Evolutionary conservation across 2,888 invertebrate species (phyloP).

Genomic region (Leucophora obtusa): DNA sequence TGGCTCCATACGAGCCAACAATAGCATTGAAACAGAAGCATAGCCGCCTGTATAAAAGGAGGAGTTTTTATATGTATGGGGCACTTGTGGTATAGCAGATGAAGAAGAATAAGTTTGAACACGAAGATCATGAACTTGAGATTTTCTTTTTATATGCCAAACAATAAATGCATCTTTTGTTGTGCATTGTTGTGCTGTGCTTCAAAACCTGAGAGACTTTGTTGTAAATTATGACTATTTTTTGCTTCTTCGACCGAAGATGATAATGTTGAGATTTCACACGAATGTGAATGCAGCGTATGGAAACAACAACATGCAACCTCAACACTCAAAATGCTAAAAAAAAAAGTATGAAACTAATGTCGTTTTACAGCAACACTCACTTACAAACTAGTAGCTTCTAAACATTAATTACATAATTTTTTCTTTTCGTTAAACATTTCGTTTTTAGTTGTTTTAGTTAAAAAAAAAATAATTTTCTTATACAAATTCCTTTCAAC

Average conservation of each 20-base stretch:
- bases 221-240: slow-evolving; percentile 49
- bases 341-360: slow-evolving; percentile 57
- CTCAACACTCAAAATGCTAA: slow-evolving; percentile 51
- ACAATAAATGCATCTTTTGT: slow-evolving; percentile 30
- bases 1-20: slow-evolving; percentile 6
- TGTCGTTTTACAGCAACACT: slow-evolving; percentile 56
- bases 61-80: slow-evolving; percentile 40
- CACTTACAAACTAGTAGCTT: slow-evolving; percentile 58
- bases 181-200: background rate
- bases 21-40: slow-evolving; percentile 56
- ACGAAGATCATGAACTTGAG: slow-evolving; percentile 71
- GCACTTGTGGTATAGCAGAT: background rate
- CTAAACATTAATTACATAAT: slow-evolving; percentile 64
- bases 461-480: too few relatives aligned
- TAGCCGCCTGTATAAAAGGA: slow-evolving; percentile 61
- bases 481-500: background rate
- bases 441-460: background rate
- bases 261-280: slow-evolving; percentile 57
- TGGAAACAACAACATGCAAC: slow-evolving; percentile 46
- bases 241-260: slow-evolving; percentile 19
- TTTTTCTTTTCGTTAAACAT: slow-evolving; percentile 39
- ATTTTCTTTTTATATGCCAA: slow-evolving; percentile 58
- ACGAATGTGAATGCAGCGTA: slow-evolving; percentile 34
- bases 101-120: slow-evolving; percentile 35
- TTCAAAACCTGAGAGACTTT: slow-evolving; percentile 57